Evolutionary conservation across 2,888 invertebrate genomes (phyloP), one percentile per base, ranked within the genome.

Genomic region (Caenorhabditis plicata): DNA sequence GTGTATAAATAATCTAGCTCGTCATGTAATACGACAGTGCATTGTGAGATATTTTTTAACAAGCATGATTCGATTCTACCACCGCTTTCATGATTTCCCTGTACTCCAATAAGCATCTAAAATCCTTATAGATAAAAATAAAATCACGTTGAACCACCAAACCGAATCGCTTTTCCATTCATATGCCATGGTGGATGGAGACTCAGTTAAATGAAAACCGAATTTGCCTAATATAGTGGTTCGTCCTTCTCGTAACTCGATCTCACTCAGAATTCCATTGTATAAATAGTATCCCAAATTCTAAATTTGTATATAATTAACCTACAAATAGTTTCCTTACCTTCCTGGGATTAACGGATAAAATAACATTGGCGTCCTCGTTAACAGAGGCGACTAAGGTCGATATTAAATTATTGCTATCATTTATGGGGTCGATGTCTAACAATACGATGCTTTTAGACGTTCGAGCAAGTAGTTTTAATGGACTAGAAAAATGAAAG

Each of bases 101-200:
- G 31, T n/a, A 27, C 27, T 3, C 19, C 17, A 9, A 43, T 22
- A 22, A 32, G 32, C 8, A 43, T 4, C 43, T 43, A 17, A 19
- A 31, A 42, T n/a, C n/a, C n/a, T 15, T 9, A 19, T 32, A 31
- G 3, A 32, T 4, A 23, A 27, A 46, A 33, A 46, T 41, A 20
- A 22, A 5, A 46, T 32, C n/a, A 40, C 8, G 27, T 9, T 33
- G n/a, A 43, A 43, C 15, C 9, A 33, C 32, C 44, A 5, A 20
- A 45, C 45, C 17, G 7, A 11, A 33, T 33, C 19, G 7, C 36
- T 42, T 17, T 40, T 43, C 45, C 45, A 45, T 19, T 45, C 45
- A 17, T 22, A 45, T 11, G 9, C 45, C 4, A 45, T 32, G 9
- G 33, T 25, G 4, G 45, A 25, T 5, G 35, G 32, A 9, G 11